A percentile compares a stretch with the other conserved stretches of the same genome.
These are phyloP conservation scores for Alviniconcha strummeri DNA, from an alignment of 2,888 invertebrate species.

Conservation along the genomic window DNA sequence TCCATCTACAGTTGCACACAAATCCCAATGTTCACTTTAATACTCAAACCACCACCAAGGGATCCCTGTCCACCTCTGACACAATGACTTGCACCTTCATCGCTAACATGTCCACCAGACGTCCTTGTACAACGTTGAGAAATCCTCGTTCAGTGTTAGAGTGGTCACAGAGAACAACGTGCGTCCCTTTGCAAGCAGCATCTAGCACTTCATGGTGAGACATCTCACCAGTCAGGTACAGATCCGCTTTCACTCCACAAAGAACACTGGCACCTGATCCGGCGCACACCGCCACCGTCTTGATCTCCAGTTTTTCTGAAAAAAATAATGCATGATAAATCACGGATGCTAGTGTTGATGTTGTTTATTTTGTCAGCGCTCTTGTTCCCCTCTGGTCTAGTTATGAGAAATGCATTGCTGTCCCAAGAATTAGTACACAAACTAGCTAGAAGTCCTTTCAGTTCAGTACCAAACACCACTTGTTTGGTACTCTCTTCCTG, in stretches of 20 bases:
- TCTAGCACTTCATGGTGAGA: constrained; percentile 94
- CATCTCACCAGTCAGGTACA: constrained; percentile 94
- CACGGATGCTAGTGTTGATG: not conserved
- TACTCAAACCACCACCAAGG: constrained; percentile 81
- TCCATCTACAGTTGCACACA: no score
- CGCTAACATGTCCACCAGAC: constrained; percentile 67
- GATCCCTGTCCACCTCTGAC: constrained; percentile 86
- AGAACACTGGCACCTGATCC: constrained; percentile 91
- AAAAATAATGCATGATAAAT: not conserved
- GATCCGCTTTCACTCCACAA: constrained; percentile 82
- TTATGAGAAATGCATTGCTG: not conserved
- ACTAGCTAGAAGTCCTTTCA: no score
- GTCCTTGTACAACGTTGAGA: constrained; percentile 78
- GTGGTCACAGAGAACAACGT: constrained; percentile 93
- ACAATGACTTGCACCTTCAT: constrained; percentile 80
- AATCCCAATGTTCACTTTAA: no score
- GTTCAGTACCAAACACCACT: no score
- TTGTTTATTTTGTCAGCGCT: not conserved
- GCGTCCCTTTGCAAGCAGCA: constrained; percentile 83
- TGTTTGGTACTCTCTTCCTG: no score
- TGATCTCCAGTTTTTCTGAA: constrained; percentile 44
- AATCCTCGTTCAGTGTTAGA: constrained; percentile 95
- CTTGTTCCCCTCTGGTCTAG: not conserved
- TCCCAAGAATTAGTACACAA: no score
- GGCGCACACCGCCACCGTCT: constrained; percentile 87